A percentile compares a stretch with the other conserved stretches of the same genome.
Evolutionary conservation across 2,888 invertebrate genomes (phyloP).

Genomic region (Aproaerema taeniolella): DNA sequence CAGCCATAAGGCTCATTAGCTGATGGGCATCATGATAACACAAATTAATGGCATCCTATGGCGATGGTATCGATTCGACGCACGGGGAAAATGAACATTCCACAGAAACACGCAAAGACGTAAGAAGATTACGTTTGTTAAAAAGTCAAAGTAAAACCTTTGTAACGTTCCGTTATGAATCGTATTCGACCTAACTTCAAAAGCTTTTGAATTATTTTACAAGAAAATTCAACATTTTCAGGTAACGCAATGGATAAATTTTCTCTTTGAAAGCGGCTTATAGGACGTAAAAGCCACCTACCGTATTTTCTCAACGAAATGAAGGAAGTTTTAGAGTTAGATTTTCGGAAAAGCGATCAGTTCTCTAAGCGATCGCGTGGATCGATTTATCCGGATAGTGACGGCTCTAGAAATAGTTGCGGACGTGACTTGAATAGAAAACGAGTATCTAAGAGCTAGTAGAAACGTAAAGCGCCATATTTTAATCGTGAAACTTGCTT

Average conservation of each 20-base stretch:
- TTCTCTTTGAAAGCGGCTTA: neutral
- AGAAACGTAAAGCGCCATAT: constrained; percentile 41
- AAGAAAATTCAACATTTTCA: too few relatives aligned
- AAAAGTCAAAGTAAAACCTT: neutral
- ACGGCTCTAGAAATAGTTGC: constrained; percentile 38
- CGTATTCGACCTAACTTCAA: neutral
- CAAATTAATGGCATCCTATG: constrained; percentile 4
- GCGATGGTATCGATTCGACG: constrained; percentile 3
- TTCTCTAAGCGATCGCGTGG: constrained; percentile 35
- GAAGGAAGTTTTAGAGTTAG: constrained; percentile 17
- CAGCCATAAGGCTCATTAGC: constrained; percentile 2
- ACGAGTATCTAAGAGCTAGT: constrained; percentile 39
- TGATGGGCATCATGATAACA: constrained; percentile 8
- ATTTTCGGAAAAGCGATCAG: constrained; percentile 25
- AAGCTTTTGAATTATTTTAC: too few relatives aligned
- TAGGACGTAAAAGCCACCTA: neutral
- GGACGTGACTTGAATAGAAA: constrained; percentile 49
- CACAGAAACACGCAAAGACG: constrained; percentile 4
- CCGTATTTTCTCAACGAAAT: neutral
- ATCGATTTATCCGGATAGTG: constrained; percentile 38
- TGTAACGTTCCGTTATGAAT: neutral
- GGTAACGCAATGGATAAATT: too few relatives aligned
- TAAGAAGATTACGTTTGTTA: too few relatives aligned
- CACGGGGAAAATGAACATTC: constrained; percentile 11
- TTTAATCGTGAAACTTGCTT: constrained; percentile 8